Evolutionary conservation across 2,113 vertebrate species (phyloP), one percentile per base, ranked within the genome.

Genomic region (Riparia riparia): DNA sequence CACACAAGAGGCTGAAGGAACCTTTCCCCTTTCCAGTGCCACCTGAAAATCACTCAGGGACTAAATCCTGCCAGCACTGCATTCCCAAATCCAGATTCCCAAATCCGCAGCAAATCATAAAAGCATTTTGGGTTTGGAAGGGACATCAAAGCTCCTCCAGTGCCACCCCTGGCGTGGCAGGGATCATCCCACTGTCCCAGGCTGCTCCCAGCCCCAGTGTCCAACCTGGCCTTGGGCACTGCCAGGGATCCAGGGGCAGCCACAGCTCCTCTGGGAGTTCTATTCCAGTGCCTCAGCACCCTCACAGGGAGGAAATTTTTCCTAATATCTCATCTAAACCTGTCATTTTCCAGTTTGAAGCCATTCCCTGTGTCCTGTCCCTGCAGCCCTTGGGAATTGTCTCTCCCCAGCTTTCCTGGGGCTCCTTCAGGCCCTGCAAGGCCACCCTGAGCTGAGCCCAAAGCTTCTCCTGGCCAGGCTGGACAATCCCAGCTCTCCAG

Each of bases 141-240:
- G 16, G 17, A 68, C 42, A 10, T 42, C 1, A 76, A 14, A 41
- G 9, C 0, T 1, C 7, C 17, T 0, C 21, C 0, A 0, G 2
- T 19, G 0, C 54, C 47, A 31, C 3, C 45, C 56, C 66, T 16
- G 56, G 47, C 65, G 3, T 19, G 54, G 44, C 79, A 82, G 45
- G 56, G 66, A 60, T n/a, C 66, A 18, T 82, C 0, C 79, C 53
- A 20, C 17, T 74, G 32, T 7, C 10, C 71, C 71, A 73, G 70
- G 56, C 45, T 49, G 51, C 22, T 41, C 71, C 29, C 16, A 47
- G 32, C 45, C 45, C 45, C 68, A 41, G 7, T 22, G 69, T 11
- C 70, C 70, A 73, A 1, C 31, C 70, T 44, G 39, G 39, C 51
- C 51, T 34, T 6, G 70, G 53, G 11, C 70, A 73, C 53, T 73